phyloP scores from a whole-genome alignment of 2,888 invertebrate genomes.

The Strigamia maritima region DNA sequence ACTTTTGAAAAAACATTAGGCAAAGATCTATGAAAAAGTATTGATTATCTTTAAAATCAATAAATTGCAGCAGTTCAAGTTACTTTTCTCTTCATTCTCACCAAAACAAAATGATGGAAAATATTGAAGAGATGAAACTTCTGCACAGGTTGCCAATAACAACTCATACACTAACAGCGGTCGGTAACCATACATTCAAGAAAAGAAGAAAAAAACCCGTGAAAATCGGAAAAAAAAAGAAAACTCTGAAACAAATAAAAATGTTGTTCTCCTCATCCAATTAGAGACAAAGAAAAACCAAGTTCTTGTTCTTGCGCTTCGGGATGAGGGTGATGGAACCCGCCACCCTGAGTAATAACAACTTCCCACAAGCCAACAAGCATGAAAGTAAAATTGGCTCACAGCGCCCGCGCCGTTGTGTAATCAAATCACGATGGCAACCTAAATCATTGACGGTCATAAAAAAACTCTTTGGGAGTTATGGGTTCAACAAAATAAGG shows the following conservation, averaged over 20 bases:
- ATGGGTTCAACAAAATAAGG: conserved; percentile 13
- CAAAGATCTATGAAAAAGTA: background rate
- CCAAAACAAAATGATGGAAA: background rate
- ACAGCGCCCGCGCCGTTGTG: conserved; percentile 6
- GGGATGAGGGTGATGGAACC: conserved; percentile 7
- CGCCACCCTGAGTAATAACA: conserved; percentile 24
- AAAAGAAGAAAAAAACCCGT: background rate
- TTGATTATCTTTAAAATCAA: background rate
- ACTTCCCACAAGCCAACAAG: conserved; percentile 26
- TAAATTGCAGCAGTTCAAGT: background rate
- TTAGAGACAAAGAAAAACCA: background rate
- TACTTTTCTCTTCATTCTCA: background rate
- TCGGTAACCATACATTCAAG: background rate
- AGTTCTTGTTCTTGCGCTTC: background rate
- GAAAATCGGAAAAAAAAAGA: background rate
- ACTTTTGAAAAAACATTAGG: background rate
- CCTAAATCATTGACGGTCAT: conserved; percentile 21
- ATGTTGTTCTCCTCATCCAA: conserved; percentile 24
- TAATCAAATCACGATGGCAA: conserved; percentile 25
- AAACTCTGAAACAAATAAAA: conserved; percentile 4
- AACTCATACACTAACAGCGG: background rate
- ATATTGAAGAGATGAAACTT: conserved; percentile 18
- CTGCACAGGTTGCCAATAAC: conserved; percentile 10
- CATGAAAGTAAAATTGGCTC: conserved; percentile 24
- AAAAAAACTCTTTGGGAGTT: conserved; percentile 25